These are phyloP conservation scores for Thumatha senex DNA, from an alignment of 2,888 invertebrate genomes.

Conservation along the genomic window DNA sequence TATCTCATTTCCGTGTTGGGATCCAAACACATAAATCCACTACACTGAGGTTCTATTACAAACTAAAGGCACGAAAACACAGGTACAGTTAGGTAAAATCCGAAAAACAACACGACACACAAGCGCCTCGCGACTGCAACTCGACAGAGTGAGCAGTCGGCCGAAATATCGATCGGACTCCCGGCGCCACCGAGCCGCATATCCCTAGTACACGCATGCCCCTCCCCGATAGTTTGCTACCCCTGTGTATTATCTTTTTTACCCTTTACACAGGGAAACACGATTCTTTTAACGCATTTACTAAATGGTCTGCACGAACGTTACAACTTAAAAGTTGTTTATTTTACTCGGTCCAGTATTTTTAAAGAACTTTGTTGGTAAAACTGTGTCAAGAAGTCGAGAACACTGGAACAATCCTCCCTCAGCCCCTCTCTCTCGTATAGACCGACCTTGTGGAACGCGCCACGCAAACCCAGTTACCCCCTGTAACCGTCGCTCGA, in stretches of 20 bases:
- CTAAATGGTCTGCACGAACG: neutral
- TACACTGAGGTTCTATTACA: conserved; percentile 48
- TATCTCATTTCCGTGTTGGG: conserved; percentile 68
- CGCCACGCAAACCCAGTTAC: conserved; percentile 44
- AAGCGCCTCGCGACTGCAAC: conserved; percentile 64
- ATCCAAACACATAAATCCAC: conserved; percentile 57
- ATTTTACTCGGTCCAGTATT: neutral
- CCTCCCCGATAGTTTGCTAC: conserved; percentile 62
- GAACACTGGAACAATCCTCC: conserved; percentile 34
- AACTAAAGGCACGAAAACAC: conserved; percentile 45
- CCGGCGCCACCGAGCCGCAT: conserved; percentile 80
- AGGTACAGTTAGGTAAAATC: conserved; percentile 34
- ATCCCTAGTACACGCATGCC: conserved; percentile 78
- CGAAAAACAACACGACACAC: conserved; percentile 45
- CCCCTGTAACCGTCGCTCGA: conserved; percentile 33
- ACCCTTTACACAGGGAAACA: conserved; percentile 47
- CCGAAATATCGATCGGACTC: conserved; percentile 74
- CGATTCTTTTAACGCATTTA: conserved; percentile 5
- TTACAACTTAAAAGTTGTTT: neutral
- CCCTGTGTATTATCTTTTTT: conserved; percentile 45
- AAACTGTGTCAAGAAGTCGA: conserved; percentile 26
- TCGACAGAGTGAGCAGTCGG: conserved; percentile 62
- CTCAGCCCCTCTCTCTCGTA: conserved; percentile 15
- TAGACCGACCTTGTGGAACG: conserved; percentile 45
- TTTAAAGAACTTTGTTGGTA: conserved; percentile 12